Conservation (phyloP, 2,888 invertebrate genomes). For the Eupsilia transversa region DNA sequence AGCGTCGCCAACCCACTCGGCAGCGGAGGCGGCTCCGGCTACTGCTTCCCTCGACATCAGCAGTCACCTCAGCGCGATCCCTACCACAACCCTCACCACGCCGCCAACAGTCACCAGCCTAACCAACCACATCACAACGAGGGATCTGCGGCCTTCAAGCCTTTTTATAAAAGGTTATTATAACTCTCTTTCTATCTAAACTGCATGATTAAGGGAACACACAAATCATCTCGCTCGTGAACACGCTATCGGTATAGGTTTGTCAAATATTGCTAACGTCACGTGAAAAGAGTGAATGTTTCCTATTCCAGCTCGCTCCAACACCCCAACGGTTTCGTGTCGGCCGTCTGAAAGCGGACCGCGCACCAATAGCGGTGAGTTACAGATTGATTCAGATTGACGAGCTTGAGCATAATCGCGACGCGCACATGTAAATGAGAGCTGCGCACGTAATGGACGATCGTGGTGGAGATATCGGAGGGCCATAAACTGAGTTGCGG, state of each 20-base stretch:
- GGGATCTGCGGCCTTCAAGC: slow-evolving; percentile 94
- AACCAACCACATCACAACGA: slow-evolving; percentile 89
- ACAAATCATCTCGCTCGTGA: slow-evolving; percentile 40
- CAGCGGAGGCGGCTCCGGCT: slow-evolving; percentile 91
- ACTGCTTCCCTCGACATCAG: slow-evolving; percentile 89
- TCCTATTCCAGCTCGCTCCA: slow-evolving; percentile 92
- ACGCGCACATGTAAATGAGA: slow-evolving; percentile 81
- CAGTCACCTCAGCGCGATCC: slow-evolving; percentile 90
- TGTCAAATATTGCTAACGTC: slow-evolving; percentile 70
- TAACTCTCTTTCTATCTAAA: slow-evolving; percentile 30
- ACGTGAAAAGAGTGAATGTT: slow-evolving; percentile 84
- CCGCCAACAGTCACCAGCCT: slow-evolving; percentile 87
- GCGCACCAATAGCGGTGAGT: slow-evolving; percentile 83
- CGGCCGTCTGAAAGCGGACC: slow-evolving; percentile 92
- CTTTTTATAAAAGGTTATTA: slow-evolving; percentile 96
- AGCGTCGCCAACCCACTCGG: slow-evolving; percentile 94
- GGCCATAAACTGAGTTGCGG: slow-evolving; percentile 86
- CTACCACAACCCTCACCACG: slow-evolving; percentile 90
- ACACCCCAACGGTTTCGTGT: slow-evolving; percentile 94
- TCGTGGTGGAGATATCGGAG: slow-evolving; percentile 84
- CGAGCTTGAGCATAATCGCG: slow-evolving; percentile 70
- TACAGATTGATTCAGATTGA: slow-evolving; percentile 83
- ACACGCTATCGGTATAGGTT: slow-evolving; percentile 53
- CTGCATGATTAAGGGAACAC: slow-evolving; percentile 38
- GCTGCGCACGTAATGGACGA: slow-evolving; percentile 82